Evolutionary conservation across 2,888 invertebrate genomes (phyloP).

Genomic region (Drosophila multiciliata): DNA sequence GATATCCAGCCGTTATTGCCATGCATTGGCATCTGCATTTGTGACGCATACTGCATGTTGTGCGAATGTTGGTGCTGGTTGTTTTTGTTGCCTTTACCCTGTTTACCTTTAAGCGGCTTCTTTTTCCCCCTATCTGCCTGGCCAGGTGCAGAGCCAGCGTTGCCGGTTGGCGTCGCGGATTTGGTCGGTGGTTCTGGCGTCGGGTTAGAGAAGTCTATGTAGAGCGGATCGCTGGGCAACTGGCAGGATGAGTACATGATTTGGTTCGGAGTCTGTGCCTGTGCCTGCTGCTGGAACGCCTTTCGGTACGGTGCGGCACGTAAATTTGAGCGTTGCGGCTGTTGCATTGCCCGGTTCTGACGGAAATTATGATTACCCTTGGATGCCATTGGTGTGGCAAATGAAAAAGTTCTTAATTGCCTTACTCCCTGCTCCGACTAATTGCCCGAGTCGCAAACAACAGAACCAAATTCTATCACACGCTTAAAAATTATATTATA

Average conservation of each 20-base stretch:
- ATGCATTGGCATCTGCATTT: conserved; percentile 33
- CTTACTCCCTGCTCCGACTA: conserved; percentile 13
- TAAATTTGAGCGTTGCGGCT: conserved; percentile 57
- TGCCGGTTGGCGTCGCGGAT: conserved; percentile 9
- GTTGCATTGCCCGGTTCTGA: conserved; percentile 61
- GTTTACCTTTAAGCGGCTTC: conserved; percentile 59
- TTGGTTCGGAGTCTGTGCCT: conserved; percentile 52
- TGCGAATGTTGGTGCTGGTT: conserved; percentile 33
- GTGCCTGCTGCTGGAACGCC: conserved; percentile 53
- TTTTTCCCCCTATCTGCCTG: conserved; percentile 60
- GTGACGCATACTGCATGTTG: conserved; percentile 32
- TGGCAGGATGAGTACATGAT: conserved; percentile 84
- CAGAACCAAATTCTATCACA: conserved; percentile 35
- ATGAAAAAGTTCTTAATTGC: conserved; percentile 5
- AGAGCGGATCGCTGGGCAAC: conserved; percentile 84
- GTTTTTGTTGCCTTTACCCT: conserved; percentile 53
- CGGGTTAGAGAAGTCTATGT: conserved; percentile 84
- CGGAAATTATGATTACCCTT: conserved; percentile 65
- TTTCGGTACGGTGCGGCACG: conserved; percentile 73
- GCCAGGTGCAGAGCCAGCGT: neutral
- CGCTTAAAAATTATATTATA: conserved; percentile 53
- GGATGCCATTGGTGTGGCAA: conserved; percentile 55
- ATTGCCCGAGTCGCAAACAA: conserved; percentile 21
- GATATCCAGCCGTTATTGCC: conserved; percentile 40
- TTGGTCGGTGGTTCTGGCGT: conserved; percentile 57